Base-by-base conservation (phyloP, 2,797 vertebrate species). In the Acanthopagrus latus region DNA sequence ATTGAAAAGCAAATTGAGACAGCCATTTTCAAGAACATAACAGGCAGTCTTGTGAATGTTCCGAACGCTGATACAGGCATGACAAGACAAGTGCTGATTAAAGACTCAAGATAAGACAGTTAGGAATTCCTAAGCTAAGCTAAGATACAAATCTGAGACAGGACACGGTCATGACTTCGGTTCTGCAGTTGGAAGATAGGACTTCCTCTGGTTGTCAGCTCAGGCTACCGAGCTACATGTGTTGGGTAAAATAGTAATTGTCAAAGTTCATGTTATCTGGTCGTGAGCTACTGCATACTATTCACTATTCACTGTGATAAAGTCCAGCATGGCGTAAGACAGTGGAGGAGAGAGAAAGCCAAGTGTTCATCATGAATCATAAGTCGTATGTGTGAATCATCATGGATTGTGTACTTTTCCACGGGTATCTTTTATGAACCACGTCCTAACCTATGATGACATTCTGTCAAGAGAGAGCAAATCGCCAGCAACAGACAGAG, bases 321-420 rank as follows among this genome's bases (percentile, higher is more conserved):
- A 51, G 47, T 47, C 25, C 9, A 55, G 50, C 12, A 20, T 47
- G 29, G 33, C 16, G 50, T 56, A 29, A 75, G 12, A 11, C 29
- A 52, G 48, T 46, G 50, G 2, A 38, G 59, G 43, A 73, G 41
- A 78, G 65, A 17, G 52, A 0, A 43, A 29, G 10, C 13, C 38
- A 46, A 27, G 55, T 48, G 20, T 21, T 55, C 4, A n/a, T n/a
- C 20, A 10, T 79, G 66, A 88, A 69, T 87, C 76, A 80, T 21
- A n/a, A 71, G n/a, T 50, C 17, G 33, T 57, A 20, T 21, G 25
- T 57, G 44, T 77, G 71, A 86, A 71, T 88, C 74, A 33, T 33
- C 29, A 78, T 7, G 41, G 38, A 41, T 54, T 17, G 23, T 73
- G 29, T 63, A 44, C 18, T 80, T 86, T 82, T 80, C 69, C 67